phyloP scores from a whole-genome alignment of 2,888 invertebrate species.

The Busseola fusca region DNA sequence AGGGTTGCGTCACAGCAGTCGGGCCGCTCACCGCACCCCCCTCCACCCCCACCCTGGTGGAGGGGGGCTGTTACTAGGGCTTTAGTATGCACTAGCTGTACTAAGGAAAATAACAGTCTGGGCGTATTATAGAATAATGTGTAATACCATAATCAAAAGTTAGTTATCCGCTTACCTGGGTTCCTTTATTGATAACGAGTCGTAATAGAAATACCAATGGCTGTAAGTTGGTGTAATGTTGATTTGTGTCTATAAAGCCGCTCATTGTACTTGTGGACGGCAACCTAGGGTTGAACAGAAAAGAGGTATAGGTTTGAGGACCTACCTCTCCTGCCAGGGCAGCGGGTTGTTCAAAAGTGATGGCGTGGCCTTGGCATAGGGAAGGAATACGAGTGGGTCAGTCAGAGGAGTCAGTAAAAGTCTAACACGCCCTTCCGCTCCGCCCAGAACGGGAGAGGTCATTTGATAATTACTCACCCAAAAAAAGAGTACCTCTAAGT shows the following conservation, averaged over 20 bases:
- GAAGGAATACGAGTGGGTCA: too few relatives aligned
- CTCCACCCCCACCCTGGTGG: conserved; percentile 68
- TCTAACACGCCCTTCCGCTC: too few relatives aligned
- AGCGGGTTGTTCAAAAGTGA: too few relatives aligned
- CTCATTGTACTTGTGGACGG: neutral
- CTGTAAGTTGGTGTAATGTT: conserved; percentile 4
- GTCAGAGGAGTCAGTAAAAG: too few relatives aligned
- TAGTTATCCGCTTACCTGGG: conserved; percentile 13
- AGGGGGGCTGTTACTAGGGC: conserved; percentile 73
- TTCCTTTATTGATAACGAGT: conserved; percentile 15
- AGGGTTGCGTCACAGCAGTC: conserved; percentile 79
- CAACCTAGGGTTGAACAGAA: neutral
- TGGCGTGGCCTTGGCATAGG: too few relatives aligned
- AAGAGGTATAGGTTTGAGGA: neutral
- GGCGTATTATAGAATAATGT: conserved; percentile 32
- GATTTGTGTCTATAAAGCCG: neutral
- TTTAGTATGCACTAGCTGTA: conserved; percentile 60
- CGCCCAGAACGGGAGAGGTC: too few relatives aligned
- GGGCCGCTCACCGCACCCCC: conserved; percentile 83
- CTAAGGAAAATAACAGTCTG: conserved; percentile 50
- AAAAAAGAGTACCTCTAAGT: neutral
- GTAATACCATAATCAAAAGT: conserved; percentile 34
- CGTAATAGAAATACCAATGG: neutral
- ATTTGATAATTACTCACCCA: too few relatives aligned
- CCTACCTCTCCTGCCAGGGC: too few relatives aligned